Conservation (phyloP, 2,888 invertebrate species). For the Phyllotreta striolata region DNA sequence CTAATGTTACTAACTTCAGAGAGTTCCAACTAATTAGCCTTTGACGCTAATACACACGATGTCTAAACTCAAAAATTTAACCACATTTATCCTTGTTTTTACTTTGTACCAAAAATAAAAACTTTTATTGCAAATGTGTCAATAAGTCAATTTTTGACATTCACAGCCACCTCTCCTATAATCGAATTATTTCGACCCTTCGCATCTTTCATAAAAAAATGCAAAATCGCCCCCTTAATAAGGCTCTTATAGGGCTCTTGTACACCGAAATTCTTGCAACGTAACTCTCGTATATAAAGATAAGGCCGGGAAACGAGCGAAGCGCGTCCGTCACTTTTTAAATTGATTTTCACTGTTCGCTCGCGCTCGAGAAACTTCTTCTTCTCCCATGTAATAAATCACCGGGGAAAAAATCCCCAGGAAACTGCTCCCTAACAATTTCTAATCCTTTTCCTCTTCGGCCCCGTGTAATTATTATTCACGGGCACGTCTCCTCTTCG, state of each 20-base stretch:
- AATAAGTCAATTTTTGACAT: too few species aligned
- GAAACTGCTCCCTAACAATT: slow-evolving; percentile 40
- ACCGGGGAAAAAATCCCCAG: slow-evolving; percentile 34
- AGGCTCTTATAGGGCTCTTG: not conserved
- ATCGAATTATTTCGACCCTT: too few species aligned
- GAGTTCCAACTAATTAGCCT: too few species aligned
- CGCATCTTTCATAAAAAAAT: not conserved
- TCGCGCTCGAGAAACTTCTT: slow-evolving; percentile 20
- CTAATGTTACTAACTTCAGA: too few species aligned
- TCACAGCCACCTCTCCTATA: too few species aligned
- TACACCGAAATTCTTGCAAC: slow-evolving; percentile 13
- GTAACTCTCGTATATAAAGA: slow-evolving; percentile 17
- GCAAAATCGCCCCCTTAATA: not conserved
- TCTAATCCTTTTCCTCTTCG: slow-evolving; percentile 40
- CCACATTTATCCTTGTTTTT: too few species aligned
- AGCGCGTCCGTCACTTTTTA: slow-evolving; percentile 20
- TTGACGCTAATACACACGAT: too few species aligned
- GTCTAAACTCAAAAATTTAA: too few species aligned
- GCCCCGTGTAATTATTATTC: slow-evolving; percentile 47
- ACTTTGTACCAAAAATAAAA: too few species aligned
- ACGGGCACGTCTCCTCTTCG: slow-evolving; percentile 46
- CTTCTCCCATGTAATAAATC: slow-evolving; percentile 32
- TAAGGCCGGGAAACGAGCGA: slow-evolving; percentile 15
- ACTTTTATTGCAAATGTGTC: too few species aligned
- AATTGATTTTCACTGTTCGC: slow-evolving; percentile 31